Evolutionary conservation across 35 echinoderm and acorn worm genomes (phyloP).

Genomic region (Ptychodera flava): DNA sequence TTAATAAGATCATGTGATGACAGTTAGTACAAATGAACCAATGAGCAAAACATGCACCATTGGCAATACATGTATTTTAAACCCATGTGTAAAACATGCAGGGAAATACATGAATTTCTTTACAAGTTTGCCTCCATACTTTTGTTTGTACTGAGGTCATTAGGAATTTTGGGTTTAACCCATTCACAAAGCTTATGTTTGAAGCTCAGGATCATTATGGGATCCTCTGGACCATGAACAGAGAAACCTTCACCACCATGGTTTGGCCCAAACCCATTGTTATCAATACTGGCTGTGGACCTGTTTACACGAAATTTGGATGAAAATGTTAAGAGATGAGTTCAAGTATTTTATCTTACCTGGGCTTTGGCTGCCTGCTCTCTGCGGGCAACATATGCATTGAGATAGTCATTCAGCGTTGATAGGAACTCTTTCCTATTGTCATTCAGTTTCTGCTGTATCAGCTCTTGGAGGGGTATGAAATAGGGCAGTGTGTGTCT

Average conservation of each 20-base stretch:
- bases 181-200: too few relatives aligned
- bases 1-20: too few relatives aligned
- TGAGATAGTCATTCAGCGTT: background rate
- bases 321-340: background rate
- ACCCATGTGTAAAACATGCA: too few relatives aligned
- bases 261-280: background rate
- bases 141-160: too few relatives aligned
- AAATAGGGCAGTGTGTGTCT: conserved; percentile 6
- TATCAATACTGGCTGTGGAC: background rate
- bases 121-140: too few relatives aligned
- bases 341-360: background rate
- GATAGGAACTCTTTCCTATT: background rate
- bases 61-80: too few relatives aligned
- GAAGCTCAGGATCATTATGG: too few relatives aligned
- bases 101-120: too few relatives aligned
- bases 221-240: background rate
- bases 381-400: conserved; percentile 8
- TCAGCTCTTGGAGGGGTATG: background rate
- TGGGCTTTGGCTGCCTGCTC: background rate
- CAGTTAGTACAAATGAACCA: too few relatives aligned
- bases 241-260: background rate
- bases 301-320: too few relatives aligned
- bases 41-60: too few relatives aligned
- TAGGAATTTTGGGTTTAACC: too few relatives aligned
- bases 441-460: background rate